These are phyloP conservation scores for Lamprologus lemairii DNA, from an alignment of 2,113 vertebrate species.

Conservation along the genomic window DNA sequence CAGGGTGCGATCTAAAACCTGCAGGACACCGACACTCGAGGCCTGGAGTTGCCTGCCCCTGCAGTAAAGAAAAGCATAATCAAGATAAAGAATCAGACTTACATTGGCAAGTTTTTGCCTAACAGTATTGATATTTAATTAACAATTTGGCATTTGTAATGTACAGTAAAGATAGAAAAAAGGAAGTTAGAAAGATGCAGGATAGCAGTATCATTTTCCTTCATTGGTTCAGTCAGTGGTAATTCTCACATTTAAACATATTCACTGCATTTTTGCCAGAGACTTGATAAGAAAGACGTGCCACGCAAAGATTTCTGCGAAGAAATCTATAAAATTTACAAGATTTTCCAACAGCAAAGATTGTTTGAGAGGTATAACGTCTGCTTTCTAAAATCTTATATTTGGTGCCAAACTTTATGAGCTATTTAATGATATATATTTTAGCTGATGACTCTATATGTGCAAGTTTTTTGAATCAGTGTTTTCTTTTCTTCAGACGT, in stretches of 20 bases:
- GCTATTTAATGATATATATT: background rate
- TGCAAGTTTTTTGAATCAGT: background rate
- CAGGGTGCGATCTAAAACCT: no score
- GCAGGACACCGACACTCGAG: no score
- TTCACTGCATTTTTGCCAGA: background rate
- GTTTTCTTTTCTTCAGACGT: background rate
- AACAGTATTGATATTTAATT: background rate
- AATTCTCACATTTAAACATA: background rate
- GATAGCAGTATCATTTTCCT: background rate
- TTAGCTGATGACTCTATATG: background rate
- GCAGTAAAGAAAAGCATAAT: background rate
- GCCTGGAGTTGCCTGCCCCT: rapidly evolving
- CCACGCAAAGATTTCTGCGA: rapidly evolving
- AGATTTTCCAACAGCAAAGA: rapidly evolving
- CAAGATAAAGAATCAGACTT: background rate
- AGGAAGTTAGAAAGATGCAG: background rate
- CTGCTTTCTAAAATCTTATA: background rate
- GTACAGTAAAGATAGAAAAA: no score
- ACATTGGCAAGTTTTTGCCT: rapidly evolving
- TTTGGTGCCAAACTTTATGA: background rate
- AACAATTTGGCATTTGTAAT: background rate
- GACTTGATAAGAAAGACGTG: background rate
- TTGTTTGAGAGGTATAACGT: rapidly evolving
- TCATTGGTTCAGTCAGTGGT: background rate
- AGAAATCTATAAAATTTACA: background rate